A percentile compares a stretch with the other conserved stretches of the same genome.
These are phyloP conservation scores for Smithornis capensis DNA, from an alignment of 2,113 vertebrate species.

Conservation along the genomic window DNA sequence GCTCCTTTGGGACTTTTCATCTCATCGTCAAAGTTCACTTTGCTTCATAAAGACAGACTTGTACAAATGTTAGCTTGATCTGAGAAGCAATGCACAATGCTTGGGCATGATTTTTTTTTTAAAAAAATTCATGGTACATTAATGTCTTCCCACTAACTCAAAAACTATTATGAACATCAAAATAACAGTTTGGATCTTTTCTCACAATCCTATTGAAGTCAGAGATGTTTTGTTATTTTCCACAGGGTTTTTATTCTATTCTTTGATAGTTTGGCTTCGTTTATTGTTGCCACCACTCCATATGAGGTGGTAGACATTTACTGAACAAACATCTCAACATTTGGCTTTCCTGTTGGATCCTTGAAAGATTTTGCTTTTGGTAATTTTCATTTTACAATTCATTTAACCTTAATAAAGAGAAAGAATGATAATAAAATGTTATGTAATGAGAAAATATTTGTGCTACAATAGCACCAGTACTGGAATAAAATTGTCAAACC, in stretches of 20 bases:
- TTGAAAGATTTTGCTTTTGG: background rate
- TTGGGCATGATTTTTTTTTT: background rate
- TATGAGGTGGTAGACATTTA: background rate
- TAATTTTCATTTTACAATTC: background rate
- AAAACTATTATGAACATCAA: background rate
- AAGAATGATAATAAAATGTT: background rate
- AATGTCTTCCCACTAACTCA: background rate
- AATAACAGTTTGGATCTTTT: background rate
- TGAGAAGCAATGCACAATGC: background rate
- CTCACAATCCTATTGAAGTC: background rate
- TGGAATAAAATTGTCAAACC: background rate
- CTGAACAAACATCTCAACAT: fast-evolving
- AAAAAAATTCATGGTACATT: background rate
- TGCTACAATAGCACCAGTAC: background rate
- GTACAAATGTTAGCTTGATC: background rate
- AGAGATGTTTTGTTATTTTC: background rate
- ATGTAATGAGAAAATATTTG: background rate
- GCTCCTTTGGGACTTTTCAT: background rate
- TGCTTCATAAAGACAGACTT: background rate
- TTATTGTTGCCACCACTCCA: background rate
- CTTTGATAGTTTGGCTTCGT: background rate
- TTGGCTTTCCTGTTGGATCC: background rate
- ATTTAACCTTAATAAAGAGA: background rate
- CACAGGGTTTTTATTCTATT: background rate
- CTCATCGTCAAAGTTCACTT: background rate